Conservation (phyloP, 2,797 vertebrate genomes). For the Anguilla obscura region DNA sequence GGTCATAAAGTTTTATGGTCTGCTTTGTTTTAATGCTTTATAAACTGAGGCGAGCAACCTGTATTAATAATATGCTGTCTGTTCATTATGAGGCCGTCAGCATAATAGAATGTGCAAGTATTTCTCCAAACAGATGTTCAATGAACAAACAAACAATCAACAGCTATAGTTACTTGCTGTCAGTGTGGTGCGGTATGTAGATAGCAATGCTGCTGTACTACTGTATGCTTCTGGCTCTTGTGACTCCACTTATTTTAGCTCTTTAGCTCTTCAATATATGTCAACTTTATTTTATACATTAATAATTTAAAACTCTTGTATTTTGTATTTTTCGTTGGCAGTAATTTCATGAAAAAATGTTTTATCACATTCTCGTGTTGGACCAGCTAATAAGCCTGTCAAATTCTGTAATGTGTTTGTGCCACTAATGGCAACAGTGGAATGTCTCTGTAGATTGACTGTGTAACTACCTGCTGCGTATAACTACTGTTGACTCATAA, state of each 20-base stretch:
- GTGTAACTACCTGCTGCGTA: not conserved
- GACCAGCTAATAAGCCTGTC: not conserved
- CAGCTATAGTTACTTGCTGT: not conserved
- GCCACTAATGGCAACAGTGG: not conserved
- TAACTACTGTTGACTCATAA: not conserved
- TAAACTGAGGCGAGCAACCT: not conserved
- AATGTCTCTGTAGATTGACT: not conserved
- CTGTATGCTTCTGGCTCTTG: not conserved
- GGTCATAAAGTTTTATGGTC: not conserved
- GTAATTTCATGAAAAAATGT: not conserved
- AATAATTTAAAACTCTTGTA: not conserved
- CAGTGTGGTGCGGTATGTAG: not conserved
- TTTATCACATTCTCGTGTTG: not conserved
- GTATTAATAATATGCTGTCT: not conserved
- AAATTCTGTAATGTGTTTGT: no score
- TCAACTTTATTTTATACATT: not conserved
- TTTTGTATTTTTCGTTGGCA: not conserved
- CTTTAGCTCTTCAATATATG: not conserved
- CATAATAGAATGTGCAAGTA: not conserved
- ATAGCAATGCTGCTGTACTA: not conserved
- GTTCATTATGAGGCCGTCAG: not conserved
- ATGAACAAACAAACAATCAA: slow-evolving; percentile 3
- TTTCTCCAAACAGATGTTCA: slow-evolving; percentile 6
- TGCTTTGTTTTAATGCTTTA: not conserved
- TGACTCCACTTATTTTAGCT: not conserved